These are phyloP conservation scores for Homarus americanus DNA, from an alignment of 1,140 invertebrate genomes.

Conservation along the genomic window DNA sequence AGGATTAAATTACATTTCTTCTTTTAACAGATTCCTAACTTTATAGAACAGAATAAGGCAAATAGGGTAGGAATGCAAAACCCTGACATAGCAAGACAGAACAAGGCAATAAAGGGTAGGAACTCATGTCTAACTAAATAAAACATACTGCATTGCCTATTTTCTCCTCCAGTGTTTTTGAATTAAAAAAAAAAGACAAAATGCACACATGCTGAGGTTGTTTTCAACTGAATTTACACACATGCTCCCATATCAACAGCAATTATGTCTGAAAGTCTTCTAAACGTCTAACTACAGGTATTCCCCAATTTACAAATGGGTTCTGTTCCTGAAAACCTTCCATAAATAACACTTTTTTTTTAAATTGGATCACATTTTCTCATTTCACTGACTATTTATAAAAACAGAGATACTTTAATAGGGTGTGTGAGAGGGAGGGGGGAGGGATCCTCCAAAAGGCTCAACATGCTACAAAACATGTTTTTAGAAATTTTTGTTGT, in stretches of 20 bases:
- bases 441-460: too few relatives aligned
- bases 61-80: slow-evolving; percentile 2
- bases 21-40: not conserved
- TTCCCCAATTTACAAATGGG: too few relatives aligned
- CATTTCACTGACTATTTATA: too few relatives aligned
- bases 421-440: too few relatives aligned
- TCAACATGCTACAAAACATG: too few relatives aligned
- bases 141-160: not conserved
- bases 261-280: not conserved
- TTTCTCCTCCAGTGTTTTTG: not conserved
- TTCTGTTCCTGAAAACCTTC: too few relatives aligned
- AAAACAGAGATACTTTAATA: too few relatives aligned
- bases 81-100: not conserved
- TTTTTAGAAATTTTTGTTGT: too few relatives aligned
- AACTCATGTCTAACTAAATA: not conserved
- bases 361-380: too few relatives aligned
- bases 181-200: not conserved
- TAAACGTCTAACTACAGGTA: not conserved
- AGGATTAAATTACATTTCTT: not conserved
- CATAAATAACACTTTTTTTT: too few relatives aligned
- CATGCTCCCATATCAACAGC: not conserved
- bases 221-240: not conserved
- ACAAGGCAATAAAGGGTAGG: not conserved
- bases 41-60: not conserved
- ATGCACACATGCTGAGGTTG: slow-evolving; percentile 27